A percentile compares a stretch with the other conserved stretches of the same genome.
Conservation (phyloP, 2,888 invertebrate genomes). For the Lingula anatina region DNA sequence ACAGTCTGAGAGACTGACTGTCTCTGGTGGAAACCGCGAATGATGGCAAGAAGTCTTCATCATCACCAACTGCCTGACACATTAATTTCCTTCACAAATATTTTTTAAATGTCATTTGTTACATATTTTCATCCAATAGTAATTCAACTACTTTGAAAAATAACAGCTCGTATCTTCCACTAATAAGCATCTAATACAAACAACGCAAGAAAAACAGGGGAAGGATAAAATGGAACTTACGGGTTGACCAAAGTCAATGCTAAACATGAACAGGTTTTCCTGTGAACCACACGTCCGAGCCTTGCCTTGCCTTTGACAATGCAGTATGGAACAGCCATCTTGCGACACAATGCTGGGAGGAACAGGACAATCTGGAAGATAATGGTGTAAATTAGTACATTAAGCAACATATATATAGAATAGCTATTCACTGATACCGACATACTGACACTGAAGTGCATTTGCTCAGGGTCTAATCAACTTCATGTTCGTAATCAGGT, state of each 20-base stretch:
- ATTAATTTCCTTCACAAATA: too few species aligned
- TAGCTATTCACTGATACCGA: not conserved
- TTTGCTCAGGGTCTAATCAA: not conserved
- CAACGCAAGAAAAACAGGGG: not conserved
- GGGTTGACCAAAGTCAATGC: constrained; percentile 67
- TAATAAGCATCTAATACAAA: constrained; percentile 11
- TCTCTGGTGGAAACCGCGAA: not conserved
- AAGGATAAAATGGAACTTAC: constrained; percentile 46
- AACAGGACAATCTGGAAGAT: constrained; percentile 80
- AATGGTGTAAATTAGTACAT: constrained; percentile 35
- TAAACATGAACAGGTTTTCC: constrained; percentile 89
- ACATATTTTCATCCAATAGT: too few species aligned
- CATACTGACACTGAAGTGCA: not conserved
- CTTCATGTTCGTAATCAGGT: constrained; percentile 15
- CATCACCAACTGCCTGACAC: too few species aligned
- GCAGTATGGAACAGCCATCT: constrained; percentile 99
- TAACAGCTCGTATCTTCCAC: not conserved
- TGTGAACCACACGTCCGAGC: constrained; percentile 87
- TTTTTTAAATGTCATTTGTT: too few species aligned
- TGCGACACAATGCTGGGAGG: constrained; percentile 95
- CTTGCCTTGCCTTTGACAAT: constrained; percentile 98
- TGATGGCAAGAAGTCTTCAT: not conserved
- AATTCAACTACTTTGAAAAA: too few species aligned
- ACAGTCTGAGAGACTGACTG: not conserved
- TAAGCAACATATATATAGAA: not conserved